Conservation (phyloP, 2,797 vertebrate species). For the Emys orbicularis region DNA sequence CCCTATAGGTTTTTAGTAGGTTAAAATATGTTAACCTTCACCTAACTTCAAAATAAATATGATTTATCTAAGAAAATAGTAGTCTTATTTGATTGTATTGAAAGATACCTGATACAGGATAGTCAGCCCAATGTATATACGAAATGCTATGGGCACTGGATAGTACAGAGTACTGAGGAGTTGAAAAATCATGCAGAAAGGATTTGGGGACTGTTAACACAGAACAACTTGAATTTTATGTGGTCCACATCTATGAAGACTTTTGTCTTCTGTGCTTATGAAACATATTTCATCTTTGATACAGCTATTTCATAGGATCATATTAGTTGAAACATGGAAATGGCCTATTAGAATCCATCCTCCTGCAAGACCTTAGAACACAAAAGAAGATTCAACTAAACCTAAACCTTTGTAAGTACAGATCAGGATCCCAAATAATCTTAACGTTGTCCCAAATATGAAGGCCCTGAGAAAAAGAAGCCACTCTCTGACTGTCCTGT, state of each 20-base stretch:
- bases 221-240: neutral
- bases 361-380: neutral
- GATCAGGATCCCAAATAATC: neutral
- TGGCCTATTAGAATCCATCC: neutral
- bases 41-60: neutral
- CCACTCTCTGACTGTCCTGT: neutral
- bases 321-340: neutral
- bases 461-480: neutral
- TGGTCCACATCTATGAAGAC: neutral
- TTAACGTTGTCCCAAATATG: neutral
- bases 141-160: neutral
- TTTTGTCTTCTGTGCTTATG: neutral
- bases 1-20: neutral
- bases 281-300: neutral
- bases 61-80: neutral
- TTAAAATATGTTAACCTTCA: neutral
- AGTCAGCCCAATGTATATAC: neutral
- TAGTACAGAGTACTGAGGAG: neutral
- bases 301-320: neutral
- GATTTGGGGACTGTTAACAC: neutral
- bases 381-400: neutral
- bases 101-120: neutral
- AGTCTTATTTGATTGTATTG: too few species aligned
- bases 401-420: neutral
- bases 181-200: neutral